Percentiles rank a stretch among this genome's conserved stretches.
Conservation (phyloP, 2,113 vertebrate species). For the Hemibagrus wyckioides region DNA sequence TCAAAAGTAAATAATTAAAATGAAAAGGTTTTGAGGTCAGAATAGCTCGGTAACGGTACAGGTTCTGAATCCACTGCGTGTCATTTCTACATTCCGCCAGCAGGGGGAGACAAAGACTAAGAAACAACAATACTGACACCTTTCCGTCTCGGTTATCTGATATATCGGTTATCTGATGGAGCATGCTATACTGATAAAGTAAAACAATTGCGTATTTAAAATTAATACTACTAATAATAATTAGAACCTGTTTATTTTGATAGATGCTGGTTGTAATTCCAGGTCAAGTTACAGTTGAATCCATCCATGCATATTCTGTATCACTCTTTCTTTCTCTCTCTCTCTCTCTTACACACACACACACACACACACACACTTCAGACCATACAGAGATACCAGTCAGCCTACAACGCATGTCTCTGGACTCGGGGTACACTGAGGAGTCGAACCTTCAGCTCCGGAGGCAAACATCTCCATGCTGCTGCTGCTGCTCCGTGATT, state of each 20-base stretch:
- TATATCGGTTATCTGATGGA: background rate
- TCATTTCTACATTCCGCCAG: background rate
- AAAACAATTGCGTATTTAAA: no score
- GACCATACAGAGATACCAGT: no score
- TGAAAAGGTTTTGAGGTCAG: background rate
- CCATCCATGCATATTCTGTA: background rate
- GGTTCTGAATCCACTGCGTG: background rate
- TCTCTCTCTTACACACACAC: no score
- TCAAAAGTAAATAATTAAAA: no score
- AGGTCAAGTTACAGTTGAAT: background rate
- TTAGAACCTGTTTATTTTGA: background rate
- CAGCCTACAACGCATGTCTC: no score
- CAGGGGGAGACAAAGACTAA: conserved; percentile 25
- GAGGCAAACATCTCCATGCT: no score
- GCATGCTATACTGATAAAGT: background rate
- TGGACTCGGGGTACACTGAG: no score
- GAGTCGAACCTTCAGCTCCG: no score
- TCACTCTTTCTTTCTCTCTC: no score
- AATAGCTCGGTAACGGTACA: background rate
- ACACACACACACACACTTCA: no score
- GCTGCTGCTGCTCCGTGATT: background rate
- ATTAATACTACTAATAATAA: no score
- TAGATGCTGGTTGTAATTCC: background rate
- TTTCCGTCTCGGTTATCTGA: background rate
- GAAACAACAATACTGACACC: background rate